Base-by-base conservation (phyloP, 2,888 invertebrate species). In the Nomada fabriciana region DNA sequence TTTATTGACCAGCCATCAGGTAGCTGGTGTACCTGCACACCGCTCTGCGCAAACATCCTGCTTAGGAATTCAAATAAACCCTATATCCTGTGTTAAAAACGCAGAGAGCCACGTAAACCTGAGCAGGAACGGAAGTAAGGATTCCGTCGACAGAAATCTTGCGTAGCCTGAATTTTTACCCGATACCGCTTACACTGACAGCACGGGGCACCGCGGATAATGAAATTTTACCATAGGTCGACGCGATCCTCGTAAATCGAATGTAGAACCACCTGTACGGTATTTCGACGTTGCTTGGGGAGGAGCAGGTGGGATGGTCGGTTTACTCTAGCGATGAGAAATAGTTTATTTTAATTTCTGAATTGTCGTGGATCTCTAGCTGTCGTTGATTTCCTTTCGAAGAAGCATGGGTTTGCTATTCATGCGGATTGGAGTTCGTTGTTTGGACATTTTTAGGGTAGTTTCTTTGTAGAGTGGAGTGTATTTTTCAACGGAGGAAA, bases 111-210 rank as follows among this genome's bases (percentile, higher is more conserved):
- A 52, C 73, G 70, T 79, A 73, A 63, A 57, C 47, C 57, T 29
- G 52, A 43, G 36, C 36, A 29, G 11, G 47, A n/a, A 52, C 72
- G 69, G 68, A 82, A 82, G 78, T 78, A 80, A 64, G 77, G 77
- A 84, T 86, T 86, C 74, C 75, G 61, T 52, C 75, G 67, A 42
- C 81, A 76, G 84, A 83, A 86, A 86, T 86, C 77, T 80, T 84
- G 84, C 80, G 78, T 50, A 70, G 76, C 20, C 36, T 65, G 73
- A 80, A 84, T 86, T 84, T 77, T 82, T 80, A 77, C 79, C 60
- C 23, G 18, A 42, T 2, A 7, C 23, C 10, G 67, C 59, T 63
- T 67, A 57, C 55, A 29, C 42, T 61, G 76, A 78, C 70, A 78
- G 74, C 76, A 76, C 79, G 25, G 64, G 52, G 65, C 67, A 52